Evolutionary conservation across 2,113 vertebrate genomes (phyloP), one percentile per base, ranked within the genome.

Genomic region (Protobothrops mucrosquamatus): DNA sequence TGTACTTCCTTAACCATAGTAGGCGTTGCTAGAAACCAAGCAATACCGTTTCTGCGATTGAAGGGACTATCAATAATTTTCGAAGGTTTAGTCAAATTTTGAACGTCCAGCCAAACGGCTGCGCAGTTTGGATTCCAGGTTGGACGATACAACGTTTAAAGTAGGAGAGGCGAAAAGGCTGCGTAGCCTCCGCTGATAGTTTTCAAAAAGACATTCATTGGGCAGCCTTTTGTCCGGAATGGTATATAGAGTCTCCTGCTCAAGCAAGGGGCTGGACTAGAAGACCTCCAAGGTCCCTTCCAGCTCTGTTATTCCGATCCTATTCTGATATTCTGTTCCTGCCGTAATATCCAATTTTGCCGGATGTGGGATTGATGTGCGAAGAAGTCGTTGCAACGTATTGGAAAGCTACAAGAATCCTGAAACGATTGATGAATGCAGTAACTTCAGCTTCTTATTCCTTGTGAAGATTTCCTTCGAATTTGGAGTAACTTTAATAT

Each of bases 51-150:
- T n/a, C 5, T 0, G 0, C 64, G 29, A 59, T 12, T 55, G 29
- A 26, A 94, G 95, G 94, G 95, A 96, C 6, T 26, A 81, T 18
- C 8, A 9, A 11, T 88, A 89, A 90, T 92, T 96, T 96, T 92
- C 64, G 92, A 85, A 59, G 88, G 93, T 39, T 15, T 5, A 14
- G 26, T 64, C 26, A 29, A 29, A 64, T 48, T 1, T 81, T 8
- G 1, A 64, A 94, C 92, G 29, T 26, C 39, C 64, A 92, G 1
- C 6, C 12, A 61, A 20, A 26, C 20, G 1, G 54, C 3, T 11
- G 4, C 1, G 20, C 20, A n/a, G 23, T 10, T 55, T 34, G 12
- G 57, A 69, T n/a, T 43, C 18, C 46, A 29, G 3, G 46, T 26
- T 57, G 54, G 12, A 61, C 15, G 26, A 8, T 43, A 20, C n/a